Evolutionary conservation across 2,113 vertebrate genomes (phyloP).

Genomic region (Sceloporus tristichus): DNA sequence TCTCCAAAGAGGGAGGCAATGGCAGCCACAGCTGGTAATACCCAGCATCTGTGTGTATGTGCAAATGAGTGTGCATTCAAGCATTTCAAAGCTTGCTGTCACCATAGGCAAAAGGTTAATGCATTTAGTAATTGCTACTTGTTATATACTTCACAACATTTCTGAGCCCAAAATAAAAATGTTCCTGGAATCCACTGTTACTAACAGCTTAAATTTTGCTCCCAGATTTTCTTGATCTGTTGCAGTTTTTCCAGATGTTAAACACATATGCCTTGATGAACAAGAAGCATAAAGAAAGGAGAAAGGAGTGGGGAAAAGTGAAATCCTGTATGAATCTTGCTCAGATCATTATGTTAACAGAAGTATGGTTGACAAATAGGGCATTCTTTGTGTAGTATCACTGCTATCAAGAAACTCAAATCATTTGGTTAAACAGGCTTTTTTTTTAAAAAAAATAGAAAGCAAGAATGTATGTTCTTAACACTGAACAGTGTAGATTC

Average conservation of each 20-base stretch:
- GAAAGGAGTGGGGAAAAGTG: neutral
- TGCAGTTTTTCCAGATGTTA: neutral
- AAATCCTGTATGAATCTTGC: neutral
- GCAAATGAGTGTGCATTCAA: conserved; percentile 13
- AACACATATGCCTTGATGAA: neutral
- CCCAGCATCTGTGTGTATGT: conserved; percentile 9
- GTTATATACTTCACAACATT: neutral
- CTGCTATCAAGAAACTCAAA: neutral
- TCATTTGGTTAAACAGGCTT: neutral
- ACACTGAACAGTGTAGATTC: neutral
- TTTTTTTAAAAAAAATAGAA: neutral
- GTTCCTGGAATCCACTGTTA: neutral
- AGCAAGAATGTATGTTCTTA: neutral
- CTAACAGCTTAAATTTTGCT: neutral
- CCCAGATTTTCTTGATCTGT: neutral
- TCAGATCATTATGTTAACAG: neutral
- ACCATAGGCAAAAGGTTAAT: conserved; percentile 14
- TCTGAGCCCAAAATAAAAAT: conserved; percentile 5
- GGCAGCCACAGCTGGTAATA: neutral
- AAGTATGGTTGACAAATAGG: no score
- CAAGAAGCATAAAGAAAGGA: neutral
- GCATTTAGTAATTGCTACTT: conserved; percentile 27
- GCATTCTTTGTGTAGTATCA: no score
- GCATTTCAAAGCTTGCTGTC: conserved; percentile 22
- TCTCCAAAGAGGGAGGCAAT: neutral